Evolutionary conservation across 2,797 vertebrate species (phyloP), one percentile per base, ranked within the genome.

Genomic region (Margarornis squamiger): DNA sequence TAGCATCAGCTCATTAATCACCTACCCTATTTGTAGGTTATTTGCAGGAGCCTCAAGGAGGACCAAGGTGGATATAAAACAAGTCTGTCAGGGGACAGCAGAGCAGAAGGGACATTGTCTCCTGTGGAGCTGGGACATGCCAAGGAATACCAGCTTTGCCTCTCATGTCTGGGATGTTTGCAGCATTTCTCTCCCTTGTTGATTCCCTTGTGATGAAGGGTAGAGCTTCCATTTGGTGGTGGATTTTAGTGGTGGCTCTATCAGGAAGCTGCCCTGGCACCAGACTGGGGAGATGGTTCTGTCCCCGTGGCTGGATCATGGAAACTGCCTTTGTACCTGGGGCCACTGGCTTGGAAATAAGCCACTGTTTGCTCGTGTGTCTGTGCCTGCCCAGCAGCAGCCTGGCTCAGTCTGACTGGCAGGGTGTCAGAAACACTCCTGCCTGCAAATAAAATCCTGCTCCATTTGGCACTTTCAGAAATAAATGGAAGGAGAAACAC

Each of bases 281-380:
- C 2, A 29, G 38, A 7, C 34, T 30, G 10, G 16, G 43, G 24
- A 61, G n/a, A 34, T 54, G 58, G 14, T 14, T 38, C 23, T 62
- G 23, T 19, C 54, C 49, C 32, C 49, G 0, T 1, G 21, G 61
- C 61, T 17, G 61, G 65, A 5, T 29, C 12, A 14, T 39, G 30
- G 62, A 58, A 32, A 29, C 59, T 48, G 62, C 38, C 18, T n/a
- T 10, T 34, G 49, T 71, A 49, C n/a, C 67, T 9, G 8, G 21
- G 41, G 29, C 39, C 22, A 41, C 14, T 48, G 70, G 30, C 14
- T 55, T 61, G 67, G 74, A 57, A 73, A 20, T 7, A 39, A 91
- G 55, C 62, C 5, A 2, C 54, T 3, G 14, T 41, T 91, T 18
- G 1, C 65, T 67, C 3, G 0, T 3, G 3, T 18, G 43, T 19